A percentile compares a stretch with the other conserved stretches of the same genome.
Evolutionary conservation across 2,888 invertebrate species (phyloP).

Genomic region (Acleris emargana): DNA sequence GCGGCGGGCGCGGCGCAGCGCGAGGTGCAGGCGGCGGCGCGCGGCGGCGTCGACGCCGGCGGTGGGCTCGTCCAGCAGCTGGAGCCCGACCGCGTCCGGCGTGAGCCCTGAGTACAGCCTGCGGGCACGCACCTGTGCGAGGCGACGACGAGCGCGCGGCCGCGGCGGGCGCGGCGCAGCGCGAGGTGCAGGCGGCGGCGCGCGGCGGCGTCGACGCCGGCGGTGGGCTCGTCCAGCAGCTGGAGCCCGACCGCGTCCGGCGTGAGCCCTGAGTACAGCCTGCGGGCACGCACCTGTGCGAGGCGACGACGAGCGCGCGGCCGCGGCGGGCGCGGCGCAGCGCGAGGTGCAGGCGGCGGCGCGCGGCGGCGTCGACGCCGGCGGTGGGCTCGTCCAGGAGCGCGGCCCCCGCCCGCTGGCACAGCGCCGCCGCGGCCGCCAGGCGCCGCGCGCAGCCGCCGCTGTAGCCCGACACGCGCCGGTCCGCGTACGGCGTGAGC

Average conservation of each 20-base stretch:
- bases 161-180: slow-evolving; percentile 73
- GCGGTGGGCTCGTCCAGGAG: slow-evolving; percentile 90
- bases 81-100: no score
- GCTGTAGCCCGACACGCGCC: slow-evolving; percentile 72
- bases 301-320: slow-evolving; percentile 86
- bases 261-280: no score
- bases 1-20: slow-evolving; percentile 77
- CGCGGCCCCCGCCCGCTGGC: slow-evolving; percentile 77
- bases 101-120: no score
- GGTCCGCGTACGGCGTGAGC: slow-evolving; percentile 42
- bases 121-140: no score
- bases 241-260: no score
- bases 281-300: no score
- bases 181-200: slow-evolving; percentile 86
- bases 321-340: slow-evolving; percentile 76
- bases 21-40: slow-evolving; percentile 86
- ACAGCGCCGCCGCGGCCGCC: slow-evolving; percentile 46
- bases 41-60: slow-evolving; percentile 88
- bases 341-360: slow-evolving; percentile 86
- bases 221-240: slow-evolving; percentile 89
- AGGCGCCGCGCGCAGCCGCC: slow-evolving; percentile 89
- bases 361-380: slow-evolving; percentile 87
- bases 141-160: slow-evolving; percentile 50
- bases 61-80: slow-evolving; percentile 90
- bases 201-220: slow-evolving; percentile 88